Evolutionary conservation across 2,113 vertebrate species (phyloP).

Genomic region (Alces alces): DNA sequence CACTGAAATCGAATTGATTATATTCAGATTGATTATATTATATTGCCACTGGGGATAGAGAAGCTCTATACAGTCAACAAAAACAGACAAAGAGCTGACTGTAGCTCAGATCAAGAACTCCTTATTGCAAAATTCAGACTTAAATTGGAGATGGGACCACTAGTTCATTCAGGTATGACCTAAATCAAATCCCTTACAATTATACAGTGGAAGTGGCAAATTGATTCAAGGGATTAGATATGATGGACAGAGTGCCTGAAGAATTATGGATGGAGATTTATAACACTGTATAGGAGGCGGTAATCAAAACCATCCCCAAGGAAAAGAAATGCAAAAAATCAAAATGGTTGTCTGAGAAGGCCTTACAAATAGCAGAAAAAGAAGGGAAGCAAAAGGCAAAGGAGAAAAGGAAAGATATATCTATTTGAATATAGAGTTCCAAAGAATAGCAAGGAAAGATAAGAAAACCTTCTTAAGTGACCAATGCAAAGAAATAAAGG

Average conservation of each 20-base stretch:
- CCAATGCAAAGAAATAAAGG: not conserved
- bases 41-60: not conserved
- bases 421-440: not conserved
- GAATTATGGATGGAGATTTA: not conserved
- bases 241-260: not conserved
- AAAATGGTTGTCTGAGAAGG: not conserved
- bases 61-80: not conserved
- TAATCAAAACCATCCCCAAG: not conserved
- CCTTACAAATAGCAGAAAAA: not conserved
- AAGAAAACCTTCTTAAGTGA: not conserved
- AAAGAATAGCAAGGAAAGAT: not conserved
- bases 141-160: not conserved
- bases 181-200: not conserved
- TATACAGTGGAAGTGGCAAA: not conserved
- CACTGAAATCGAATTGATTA: not conserved
- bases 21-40: not conserved
- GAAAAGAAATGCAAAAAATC: not conserved
- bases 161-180: not conserved
- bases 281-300: fast-evolving
- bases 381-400: not conserved
- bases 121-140: not conserved
- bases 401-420: not conserved
- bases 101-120: not conserved
- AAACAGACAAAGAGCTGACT: not conserved
- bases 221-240: not conserved